A percentile compares a stretch with the other conserved stretches of the same genome.
These are phyloP conservation scores for Polydrusus tereticollis DNA, from an alignment of 2,888 invertebrate genomes.

Conservation along the genomic window DNA sequence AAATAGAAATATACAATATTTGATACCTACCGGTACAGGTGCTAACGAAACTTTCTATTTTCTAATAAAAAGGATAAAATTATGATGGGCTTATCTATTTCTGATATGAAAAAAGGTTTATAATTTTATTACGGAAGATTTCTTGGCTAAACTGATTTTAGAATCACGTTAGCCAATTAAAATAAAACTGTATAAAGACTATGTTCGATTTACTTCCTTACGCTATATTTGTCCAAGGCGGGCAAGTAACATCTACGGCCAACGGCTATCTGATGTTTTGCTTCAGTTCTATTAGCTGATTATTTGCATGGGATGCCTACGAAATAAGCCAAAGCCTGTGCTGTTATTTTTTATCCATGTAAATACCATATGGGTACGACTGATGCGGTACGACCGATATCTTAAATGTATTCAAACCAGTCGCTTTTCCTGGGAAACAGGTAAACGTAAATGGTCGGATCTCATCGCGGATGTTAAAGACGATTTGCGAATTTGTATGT, in stretches of 20 bases:
- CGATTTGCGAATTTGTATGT: slow-evolving; percentile 12
- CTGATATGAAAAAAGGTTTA: no score
- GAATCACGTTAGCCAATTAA: slow-evolving; percentile 3
- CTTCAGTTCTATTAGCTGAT: slow-evolving; percentile 54
- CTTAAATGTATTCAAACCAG: slow-evolving; percentile 39
- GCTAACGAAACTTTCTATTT: no score
- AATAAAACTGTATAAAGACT: not conserved
- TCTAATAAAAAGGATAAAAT: no score
- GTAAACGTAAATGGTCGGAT: slow-evolving; percentile 27
- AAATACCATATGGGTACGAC: slow-evolving; percentile 45
- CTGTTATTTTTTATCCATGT: slow-evolving; percentile 29
- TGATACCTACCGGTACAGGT: no score
- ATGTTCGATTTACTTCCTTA: slow-evolving; percentile 38
- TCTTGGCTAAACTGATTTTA: not conserved
- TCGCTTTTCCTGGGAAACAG: slow-evolving; percentile 44
- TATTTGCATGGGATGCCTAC: slow-evolving; percentile 54
- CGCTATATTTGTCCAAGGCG: slow-evolving; percentile 49
- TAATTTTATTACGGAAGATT: no score
- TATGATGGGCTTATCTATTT: no score
- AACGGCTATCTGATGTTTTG: slow-evolving; percentile 46
- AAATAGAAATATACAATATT: no score
- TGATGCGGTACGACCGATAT: slow-evolving; percentile 42
- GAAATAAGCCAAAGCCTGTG: slow-evolving; percentile 48
- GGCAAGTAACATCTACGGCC: slow-evolving; percentile 33
- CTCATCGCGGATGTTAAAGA: slow-evolving; percentile 14